phyloP scores from a whole-genome alignment of 2,888 invertebrate genomes.

The Zonitis immaculata region DNA sequence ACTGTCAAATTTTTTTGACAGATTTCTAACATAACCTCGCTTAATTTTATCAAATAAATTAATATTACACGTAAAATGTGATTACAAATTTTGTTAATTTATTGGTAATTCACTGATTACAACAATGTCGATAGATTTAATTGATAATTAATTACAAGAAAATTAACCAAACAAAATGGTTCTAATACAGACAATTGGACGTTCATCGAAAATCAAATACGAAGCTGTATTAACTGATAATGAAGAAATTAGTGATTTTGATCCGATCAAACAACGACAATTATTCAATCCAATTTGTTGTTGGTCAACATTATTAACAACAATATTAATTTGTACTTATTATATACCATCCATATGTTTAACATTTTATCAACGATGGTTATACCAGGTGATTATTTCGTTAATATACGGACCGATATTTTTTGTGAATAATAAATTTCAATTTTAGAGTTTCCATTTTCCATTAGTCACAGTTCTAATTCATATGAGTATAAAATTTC shows the following conservation, averaged over 20 bases:
- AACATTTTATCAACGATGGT: conserved; percentile 95
- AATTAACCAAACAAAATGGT: too few species aligned
- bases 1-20: too few species aligned
- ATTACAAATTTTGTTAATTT: too few species aligned
- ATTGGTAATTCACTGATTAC: too few species aligned
- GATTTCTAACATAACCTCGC: too few species aligned
- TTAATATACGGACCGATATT: too few species aligned
- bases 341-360: conserved; percentile 90
- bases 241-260: conserved; percentile 38
- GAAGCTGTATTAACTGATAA: conserved; percentile 32
- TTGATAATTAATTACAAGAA: too few species aligned
- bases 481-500: conserved; percentile 85
- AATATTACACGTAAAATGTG: too few species aligned
- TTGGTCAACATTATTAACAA: conserved; percentile 44
- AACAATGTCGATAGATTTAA: too few species aligned
- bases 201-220: conserved; percentile 30
- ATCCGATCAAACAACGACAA: conserved; percentile 35
- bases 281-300: conserved; percentile 41
- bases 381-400: conserved; percentile 72
- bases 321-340: conserved; percentile 69
- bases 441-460: conserved; percentile 84
- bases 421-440: too few species aligned
- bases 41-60: too few species aligned
- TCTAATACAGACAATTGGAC: neutral
- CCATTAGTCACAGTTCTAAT: conserved; percentile 87